Base-by-base conservation (phyloP, 2,113 vertebrate genomes). In the Chloroceryle aenea region DNA sequence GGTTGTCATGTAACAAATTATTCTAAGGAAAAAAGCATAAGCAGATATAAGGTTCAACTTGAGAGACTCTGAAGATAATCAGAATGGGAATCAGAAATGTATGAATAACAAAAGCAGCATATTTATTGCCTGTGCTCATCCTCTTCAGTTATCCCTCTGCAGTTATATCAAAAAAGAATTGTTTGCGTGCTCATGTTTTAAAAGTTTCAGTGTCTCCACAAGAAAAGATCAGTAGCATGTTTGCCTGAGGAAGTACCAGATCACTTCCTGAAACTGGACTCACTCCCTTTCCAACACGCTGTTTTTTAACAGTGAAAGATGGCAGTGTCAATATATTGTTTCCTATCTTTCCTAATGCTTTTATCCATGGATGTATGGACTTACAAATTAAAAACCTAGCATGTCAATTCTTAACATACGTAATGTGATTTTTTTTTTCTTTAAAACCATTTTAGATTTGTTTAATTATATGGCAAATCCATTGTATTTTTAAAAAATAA, bases 251-350 rank as follows among this genome's bases (percentile, higher is more conserved):
- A 67, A 27, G 4, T 11, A 55, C 18, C 17, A 75, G n/a, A 81
- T 5, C 10, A n/a, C 7, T 76, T 83, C 10, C 16, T 62, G 34
- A 88, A 87, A 45, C 8, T 40, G 30, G 6, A 27, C 10, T 36
- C 0, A 19, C 6, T 48, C 3, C 5, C 4, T 42, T 75, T 63
- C 3, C 2, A 50, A 14, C 4, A 14, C 0, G 0, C 1, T 62
- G 4, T 1, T 53, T 42, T 83, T 77, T 71, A 75, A 55, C 5
- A 48, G 5, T 5, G 9, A 14, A 76, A 75, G 1, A 8, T 14
- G 5, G 4, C 4, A 43, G 29, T 13, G 5, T 61, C 23, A 50
- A 3, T 40, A 29, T 21, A 48, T 15, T 30, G 7, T 64, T 6
- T 45, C 32, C 2, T 20, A 3, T 30, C 75, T 63, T 56, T 64